Conservation (phyloP, 2,113 vertebrate genomes). For the Corythornis vintsioides region DNA sequence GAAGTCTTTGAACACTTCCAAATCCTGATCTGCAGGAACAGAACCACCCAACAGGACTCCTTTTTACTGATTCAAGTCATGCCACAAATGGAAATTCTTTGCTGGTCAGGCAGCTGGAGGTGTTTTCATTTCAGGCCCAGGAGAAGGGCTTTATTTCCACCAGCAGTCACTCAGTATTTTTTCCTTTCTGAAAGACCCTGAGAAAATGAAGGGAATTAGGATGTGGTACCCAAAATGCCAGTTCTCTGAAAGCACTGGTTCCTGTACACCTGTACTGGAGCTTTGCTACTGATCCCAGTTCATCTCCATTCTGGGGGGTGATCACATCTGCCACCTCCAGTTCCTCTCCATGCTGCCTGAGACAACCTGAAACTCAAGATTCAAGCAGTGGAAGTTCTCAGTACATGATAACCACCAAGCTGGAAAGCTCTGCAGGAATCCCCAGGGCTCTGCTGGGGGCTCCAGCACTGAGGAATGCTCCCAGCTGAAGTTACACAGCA, state of each 20-base stretch:
- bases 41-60: background rate
- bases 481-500: background rate
- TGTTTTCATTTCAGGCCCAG: conserved; percentile 34
- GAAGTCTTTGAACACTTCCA: background rate
- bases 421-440: background rate
- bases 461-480: background rate
- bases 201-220: conserved; percentile 55
- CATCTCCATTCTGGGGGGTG: background rate
- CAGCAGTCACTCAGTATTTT: background rate
- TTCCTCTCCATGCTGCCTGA: background rate
- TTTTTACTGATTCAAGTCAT: conserved; percentile 43
- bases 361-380: background rate
- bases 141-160: conserved; percentile 17
- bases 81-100: conserved; percentile 33
- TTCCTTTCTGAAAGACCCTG: conserved; percentile 19
- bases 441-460: background rate
- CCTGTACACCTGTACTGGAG: background rate
- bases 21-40: conserved; percentile 27
- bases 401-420: background rate
- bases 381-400: background rate
- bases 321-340: background rate
- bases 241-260: background rate
- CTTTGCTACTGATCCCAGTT: conserved; percentile 16
- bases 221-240: conserved; percentile 24
- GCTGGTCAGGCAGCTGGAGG: conserved; percentile 31